Evolutionary conservation across 2,888 invertebrate species (phyloP).

Genomic region (Scaptomyza flava): DNA sequence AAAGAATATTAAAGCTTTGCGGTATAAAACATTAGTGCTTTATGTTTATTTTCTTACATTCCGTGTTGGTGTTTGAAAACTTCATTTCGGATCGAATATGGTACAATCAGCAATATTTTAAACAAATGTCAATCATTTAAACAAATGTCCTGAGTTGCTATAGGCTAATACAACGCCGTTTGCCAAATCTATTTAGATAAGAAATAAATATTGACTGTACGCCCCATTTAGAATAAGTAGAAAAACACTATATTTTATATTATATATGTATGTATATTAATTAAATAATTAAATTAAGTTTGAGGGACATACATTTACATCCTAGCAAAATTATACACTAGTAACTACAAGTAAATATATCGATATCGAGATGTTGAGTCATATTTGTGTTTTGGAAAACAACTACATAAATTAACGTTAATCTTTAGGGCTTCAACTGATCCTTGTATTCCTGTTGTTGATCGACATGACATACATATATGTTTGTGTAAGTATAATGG

Average conservation of each 20-base stretch:
- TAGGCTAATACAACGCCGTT: neutral
- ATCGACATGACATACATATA: conserved; percentile 41
- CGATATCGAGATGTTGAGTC: conserved; percentile 75
- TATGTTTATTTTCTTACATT: no score
- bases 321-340: conserved; percentile 80
- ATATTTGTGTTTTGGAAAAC: conserved; percentile 68
- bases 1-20: no score
- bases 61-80: no score
- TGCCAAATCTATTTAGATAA: neutral
- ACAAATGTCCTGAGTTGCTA: no score
- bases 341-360: conserved; percentile 79
- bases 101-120: no score
- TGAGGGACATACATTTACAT: conserved; percentile 81
- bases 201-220: neutral
- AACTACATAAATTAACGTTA: conserved; percentile 75
- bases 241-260: conserved; percentile 57
- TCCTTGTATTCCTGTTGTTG: conserved; percentile 53
- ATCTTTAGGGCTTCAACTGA: conserved; percentile 57
- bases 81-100: no score
- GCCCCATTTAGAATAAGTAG: neutral
- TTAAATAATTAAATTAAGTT: conserved; percentile 80
- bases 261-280: conserved; percentile 75
- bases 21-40: no score
- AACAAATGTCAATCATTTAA: no score
- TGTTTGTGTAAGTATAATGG: conserved; percentile 30